Evolutionary conservation across 2,888 invertebrate genomes (phyloP).

Genomic region (Drosophila recens): DNA sequence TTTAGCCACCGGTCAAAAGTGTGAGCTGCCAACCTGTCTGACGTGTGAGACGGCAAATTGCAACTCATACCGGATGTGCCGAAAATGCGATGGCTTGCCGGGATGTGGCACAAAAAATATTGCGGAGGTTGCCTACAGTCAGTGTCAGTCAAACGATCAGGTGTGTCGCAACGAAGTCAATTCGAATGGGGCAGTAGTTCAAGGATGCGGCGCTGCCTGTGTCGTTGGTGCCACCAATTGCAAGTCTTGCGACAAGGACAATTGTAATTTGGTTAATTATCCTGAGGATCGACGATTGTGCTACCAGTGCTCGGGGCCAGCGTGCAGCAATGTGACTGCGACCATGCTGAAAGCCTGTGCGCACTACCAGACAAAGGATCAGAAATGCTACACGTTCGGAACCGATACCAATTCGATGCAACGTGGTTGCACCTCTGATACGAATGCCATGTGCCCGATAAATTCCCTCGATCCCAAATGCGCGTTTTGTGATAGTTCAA

Average conservation of each 20-base stretch:
- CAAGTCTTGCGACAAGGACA: slow-evolving; percentile 13
- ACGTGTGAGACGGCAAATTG: slow-evolving; percentile 42
- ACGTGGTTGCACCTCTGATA: slow-evolving; percentile 58
- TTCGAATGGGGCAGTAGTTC: slow-evolving; percentile 11
- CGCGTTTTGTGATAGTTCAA: slow-evolving; percentile 16
- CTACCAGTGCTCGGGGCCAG: slow-evolving; percentile 33
- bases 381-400: slow-evolving; percentile 55
- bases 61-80: slow-evolving; percentile 69
- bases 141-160: slow-evolving; percentile 50
- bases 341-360: slow-evolving; percentile 16
- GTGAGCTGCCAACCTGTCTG: slow-evolving; percentile 18
- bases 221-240: slow-evolving; percentile 11
- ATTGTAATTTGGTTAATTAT: slow-evolving; percentile 45
- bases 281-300: slow-evolving; percentile 37
- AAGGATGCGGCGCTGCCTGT: slow-evolving; percentile 28
- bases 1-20: background rate
- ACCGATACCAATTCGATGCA: slow-evolving; percentile 37
- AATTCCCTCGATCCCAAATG: slow-evolving; percentile 33
- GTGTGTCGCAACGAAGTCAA: slow-evolving; percentile 60
- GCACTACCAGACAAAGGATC: background rate
- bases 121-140: slow-evolving; percentile 15
- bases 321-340: slow-evolving; percentile 19
- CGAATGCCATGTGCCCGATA: slow-evolving; percentile 25
- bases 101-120: slow-evolving; percentile 60
- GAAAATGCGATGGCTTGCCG: slow-evolving; percentile 52